Evolutionary conservation across 2,113 vertebrate species (phyloP), one percentile per base, ranked within the genome.

Genomic region (Sapajus apella): DNA sequence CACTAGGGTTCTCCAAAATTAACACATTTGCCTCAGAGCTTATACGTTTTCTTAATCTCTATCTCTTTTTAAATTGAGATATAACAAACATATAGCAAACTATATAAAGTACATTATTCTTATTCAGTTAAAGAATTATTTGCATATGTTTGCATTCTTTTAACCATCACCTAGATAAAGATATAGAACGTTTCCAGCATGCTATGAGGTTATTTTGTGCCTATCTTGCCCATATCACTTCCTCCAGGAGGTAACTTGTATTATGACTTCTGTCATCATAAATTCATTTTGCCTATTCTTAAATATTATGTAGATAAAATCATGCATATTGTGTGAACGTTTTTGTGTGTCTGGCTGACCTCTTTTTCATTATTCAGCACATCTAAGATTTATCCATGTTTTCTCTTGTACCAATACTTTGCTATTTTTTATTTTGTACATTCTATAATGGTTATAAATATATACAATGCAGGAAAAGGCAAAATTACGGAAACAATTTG

Each of bases 1-100:
- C 52, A 92, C 83, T 37, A 93, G 70, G 50, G 45, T 75, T 91
- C 84, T 93, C 35, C 35, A 76, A 95, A 95, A 97, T 92, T 66
- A 91, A 68, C 75, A 73, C 37, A 72, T 92, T 87, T 96, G 47
- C 76, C 35, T 77, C 55, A 80, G 56, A 94, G 87, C 11, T 58
- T 40, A 37, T 70, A 64, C 16, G 25, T 58, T 72, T 88, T 81
- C 66, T 95, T 75, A 70, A 37, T 50, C 16, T 77, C 55, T 76
- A 2, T 81, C 50, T 90, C 75, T 83, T 80, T 87, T 47, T 75
- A 96, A 93, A 81, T 45, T 84, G 47, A 96, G 25, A 85, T 43
- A 87, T 32, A 50, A n/a, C 83, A 27, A 75, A 79, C 11, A 40
- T 21, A 52, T 6, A 52, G 7, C 21, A 91, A 81, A 75, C 6